Evolutionary conservation across 2,113 vertebrate species (phyloP), one percentile per base, ranked within the genome.

Genomic region (Grammomys surdaster): DNA sequence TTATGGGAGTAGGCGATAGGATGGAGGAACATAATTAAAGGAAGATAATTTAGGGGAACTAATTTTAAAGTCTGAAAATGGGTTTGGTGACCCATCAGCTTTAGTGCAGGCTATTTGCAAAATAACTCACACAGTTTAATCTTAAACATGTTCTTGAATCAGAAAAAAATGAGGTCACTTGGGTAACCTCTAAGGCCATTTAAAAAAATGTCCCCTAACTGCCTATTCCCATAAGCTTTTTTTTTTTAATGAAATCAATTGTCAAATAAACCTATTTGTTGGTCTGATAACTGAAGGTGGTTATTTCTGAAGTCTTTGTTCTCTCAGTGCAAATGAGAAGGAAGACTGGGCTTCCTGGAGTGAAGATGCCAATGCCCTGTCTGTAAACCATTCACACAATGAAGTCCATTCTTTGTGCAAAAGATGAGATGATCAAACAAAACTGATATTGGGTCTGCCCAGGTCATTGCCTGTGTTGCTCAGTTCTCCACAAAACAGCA

Each of bases 1-100:
- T 67, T 75, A 60, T 1, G 33, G 81, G 63, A 36, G 16, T 70
- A 14, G n/a, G 12, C n/a, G 46, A 78, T 22, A 36, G 70, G 51
- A 67, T 40, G 40, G 58, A 90, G 67, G 33, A 31, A 46, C 14
- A 67, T 65, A 87, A 87, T 89, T 94, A 93, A 93, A 93, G 85
- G 80, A 89, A 97, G 90, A 84, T 13, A 76, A 94, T 87, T 93
- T 60, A 90, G 40, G 91, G 56, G 75, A 78, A 94, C 48, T 93
- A 14, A 58, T 89, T 84, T 69, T 93, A 85, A 87, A 85, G 17
- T 5, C 46, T 91, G 6, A 24, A 87, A 80, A 80, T 88, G 73
- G 22, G 75, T 84, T 70, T 65, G 81, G n/a, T 58, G 54, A 93
- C 36, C 73, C 86, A 58, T 31, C 46, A 33, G 51, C 36, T 43